Evolutionary conservation across 2,888 invertebrate genomes (phyloP).

Genomic region (Subacronicta megacephala): DNA sequence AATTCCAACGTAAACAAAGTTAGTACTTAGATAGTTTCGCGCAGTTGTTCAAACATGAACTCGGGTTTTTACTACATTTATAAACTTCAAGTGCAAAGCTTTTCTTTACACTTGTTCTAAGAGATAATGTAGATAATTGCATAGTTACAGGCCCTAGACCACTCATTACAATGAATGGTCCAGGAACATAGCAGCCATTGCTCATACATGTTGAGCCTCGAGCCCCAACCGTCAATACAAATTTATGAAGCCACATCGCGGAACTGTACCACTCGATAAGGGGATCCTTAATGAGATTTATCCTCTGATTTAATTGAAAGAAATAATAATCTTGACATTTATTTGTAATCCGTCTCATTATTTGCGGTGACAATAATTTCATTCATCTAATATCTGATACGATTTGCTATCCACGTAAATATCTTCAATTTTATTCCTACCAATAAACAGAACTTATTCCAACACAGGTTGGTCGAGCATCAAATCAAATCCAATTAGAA

Average conservation of each 20-base stretch:
- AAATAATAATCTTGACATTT: not conserved
- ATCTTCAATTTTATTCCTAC: too few relatives aligned
- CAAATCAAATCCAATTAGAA: not conserved
- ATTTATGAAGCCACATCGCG: constrained; percentile 14
- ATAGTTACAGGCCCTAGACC: constrained; percentile 10
- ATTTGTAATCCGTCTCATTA: too few relatives aligned
- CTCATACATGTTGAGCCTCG: constrained; percentile 27
- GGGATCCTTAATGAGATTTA: not conserved
- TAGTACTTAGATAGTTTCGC: constrained; percentile 5
- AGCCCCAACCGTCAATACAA: constrained; percentile 10
- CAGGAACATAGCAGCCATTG: constrained; percentile 20
- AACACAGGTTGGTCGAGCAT: too few relatives aligned
- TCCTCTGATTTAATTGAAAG: not conserved
- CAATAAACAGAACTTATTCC: too few relatives aligned
- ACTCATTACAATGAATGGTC: constrained; percentile 28
- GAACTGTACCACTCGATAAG: not conserved
- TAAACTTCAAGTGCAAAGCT: not conserved
- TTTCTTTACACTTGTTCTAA: not conserved
- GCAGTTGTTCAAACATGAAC: constrained; percentile 2
- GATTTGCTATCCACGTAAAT: too few relatives aligned
- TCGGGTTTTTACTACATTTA: not conserved
- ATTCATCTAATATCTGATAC: too few relatives aligned
- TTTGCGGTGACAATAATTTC: too few relatives aligned
- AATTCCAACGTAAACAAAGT: not conserved
- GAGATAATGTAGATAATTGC: constrained; percentile 4